Percentiles rank a stretch among this genome's conserved stretches.
Evolutionary conservation across 2,797 vertebrate species (phyloP).

Genomic region (Lepus townsendii): DNA sequence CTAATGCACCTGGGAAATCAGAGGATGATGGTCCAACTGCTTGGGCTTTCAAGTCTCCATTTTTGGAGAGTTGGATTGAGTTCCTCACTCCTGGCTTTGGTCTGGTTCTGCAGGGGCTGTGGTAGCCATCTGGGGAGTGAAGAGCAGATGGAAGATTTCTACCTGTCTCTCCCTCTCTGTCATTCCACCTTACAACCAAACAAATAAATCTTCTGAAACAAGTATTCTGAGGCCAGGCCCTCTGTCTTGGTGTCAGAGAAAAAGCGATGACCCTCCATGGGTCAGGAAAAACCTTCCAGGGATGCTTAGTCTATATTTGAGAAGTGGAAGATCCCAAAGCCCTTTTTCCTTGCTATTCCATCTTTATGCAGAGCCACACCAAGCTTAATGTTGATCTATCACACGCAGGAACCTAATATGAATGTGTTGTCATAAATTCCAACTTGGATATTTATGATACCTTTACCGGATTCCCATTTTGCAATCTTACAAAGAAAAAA

Average conservation of each 20-base stretch:
- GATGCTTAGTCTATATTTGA: not conserved
- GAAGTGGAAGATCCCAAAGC: not conserved
- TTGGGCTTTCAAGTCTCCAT: too few relatives aligned
- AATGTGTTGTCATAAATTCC: constrained; percentile 61
- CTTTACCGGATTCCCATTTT: constrained; percentile 63
- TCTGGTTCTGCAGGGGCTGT: too few relatives aligned
- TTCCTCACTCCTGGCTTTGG: too few relatives aligned
- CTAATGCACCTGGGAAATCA: too few relatives aligned
- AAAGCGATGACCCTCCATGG: not conserved
- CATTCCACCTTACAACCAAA: too few relatives aligned
- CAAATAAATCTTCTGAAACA: not conserved
- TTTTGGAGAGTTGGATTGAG: too few relatives aligned
- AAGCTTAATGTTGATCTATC: constrained; percentile 17
- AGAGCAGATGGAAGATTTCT: too few relatives aligned
- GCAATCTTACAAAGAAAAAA: constrained; percentile 77
- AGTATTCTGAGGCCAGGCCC: not conserved
- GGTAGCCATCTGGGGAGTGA: too few relatives aligned
- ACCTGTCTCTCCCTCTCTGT: too few relatives aligned
- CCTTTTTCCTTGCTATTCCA: not conserved
- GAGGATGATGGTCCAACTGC: too few relatives aligned
- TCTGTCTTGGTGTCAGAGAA: not conserved
- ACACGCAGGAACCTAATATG: constrained; percentile 51
- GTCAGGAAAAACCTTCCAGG: not conserved
- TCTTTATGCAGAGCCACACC: constrained; percentile 59
- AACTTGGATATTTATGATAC: constrained; percentile 69